Evolutionary conservation across 2,797 vertebrate genomes (phyloP), one percentile per base, ranked within the genome.

Genomic region (Crotalus adamanteus): DNA sequence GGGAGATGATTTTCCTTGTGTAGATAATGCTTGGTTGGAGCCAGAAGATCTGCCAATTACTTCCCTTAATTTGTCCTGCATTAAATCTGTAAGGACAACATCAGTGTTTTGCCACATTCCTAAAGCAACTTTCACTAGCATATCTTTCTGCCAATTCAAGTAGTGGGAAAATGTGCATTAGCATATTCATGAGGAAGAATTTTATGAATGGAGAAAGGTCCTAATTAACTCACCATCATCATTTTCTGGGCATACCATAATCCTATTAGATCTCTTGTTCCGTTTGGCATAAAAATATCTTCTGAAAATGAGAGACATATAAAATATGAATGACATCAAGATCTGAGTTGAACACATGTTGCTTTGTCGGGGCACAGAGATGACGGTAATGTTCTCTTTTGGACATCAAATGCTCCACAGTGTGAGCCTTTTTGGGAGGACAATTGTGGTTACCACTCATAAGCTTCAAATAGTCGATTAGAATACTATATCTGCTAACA

Each of bases 181-280:
- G 9, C 37, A 25, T 83, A 22, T 42, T 25, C 73, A 25, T 83
- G 37, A 83, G 73, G 73, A 83, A 83, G 20, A 47, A 37, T 88
- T 92, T 18, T 55, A 28, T 69, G 63, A 73, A 42, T 5, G 20
- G 63, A 55, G 25, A 22, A 61, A 5, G 6, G 69, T 73, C 28
- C 2, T 20, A 28, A 85, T 91, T 91, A 85, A 93, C 92, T 91
- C 22, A 93, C 92, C 86, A 85, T 88, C 25, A 22, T 78, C 56
- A n/a, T 63, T 89, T 63, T 6, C 31, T n/a, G 31, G 1, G 55
- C 6, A 53, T 7, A 13, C 11, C n/a, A 51, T 6, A 85, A 11
- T 57, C 31, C 86, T 59, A 89, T 63, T 91, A 6, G 14, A 73
- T 86, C 16, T 31, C 28, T 87, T 93, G 16, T 91, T 89, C 59